Evolutionary conservation across 2,888 invertebrate species (phyloP).

Genomic region (Microplitis manilae): DNA sequence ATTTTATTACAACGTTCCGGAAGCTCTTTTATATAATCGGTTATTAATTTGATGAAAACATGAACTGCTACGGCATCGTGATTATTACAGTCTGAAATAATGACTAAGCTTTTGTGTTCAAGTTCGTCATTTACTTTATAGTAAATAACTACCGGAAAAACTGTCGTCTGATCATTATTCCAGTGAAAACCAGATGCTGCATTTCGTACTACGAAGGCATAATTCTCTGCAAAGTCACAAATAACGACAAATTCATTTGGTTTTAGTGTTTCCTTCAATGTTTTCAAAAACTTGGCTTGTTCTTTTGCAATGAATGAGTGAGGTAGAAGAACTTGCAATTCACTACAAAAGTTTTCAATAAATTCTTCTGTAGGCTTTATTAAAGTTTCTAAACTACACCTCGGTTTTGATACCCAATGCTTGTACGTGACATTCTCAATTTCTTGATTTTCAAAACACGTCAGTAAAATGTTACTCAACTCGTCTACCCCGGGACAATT

Average conservation of each 20-base stretch:
- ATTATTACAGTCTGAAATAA: background rate
- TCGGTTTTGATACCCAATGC: slow-evolving; percentile 35
- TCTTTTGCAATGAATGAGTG: background rate
- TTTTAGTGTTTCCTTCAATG: background rate
- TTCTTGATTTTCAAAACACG: slow-evolving; percentile 14
- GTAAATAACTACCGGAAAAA: too few relatives aligned
- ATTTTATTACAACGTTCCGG: background rate
- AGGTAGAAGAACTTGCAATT: slow-evolving; percentile 23
- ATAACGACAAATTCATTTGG: background rate
- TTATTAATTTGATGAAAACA: too few relatives aligned
- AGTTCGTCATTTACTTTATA: too few relatives aligned
- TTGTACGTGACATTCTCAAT: slow-evolving; percentile 34
- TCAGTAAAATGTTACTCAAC: slow-evolving; percentile 5
- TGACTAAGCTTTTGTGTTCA: background rate
- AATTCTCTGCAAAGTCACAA: background rate
- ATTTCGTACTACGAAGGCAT: too few relatives aligned
- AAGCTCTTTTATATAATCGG: background rate
- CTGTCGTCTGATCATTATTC: too few relatives aligned
- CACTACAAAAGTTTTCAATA: slow-evolving; percentile 32
- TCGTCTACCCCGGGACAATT: slow-evolving; percentile 27
- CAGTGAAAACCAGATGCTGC: too few relatives aligned
- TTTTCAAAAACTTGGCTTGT: background rate
- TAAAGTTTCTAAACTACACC: slow-evolving; percentile 32
- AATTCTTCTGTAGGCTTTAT: slow-evolving; percentile 27
- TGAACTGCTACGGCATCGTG: too few relatives aligned